A percentile compares a stretch with the other conserved stretches of the same genome.
Conservation (phyloP, 2,113 vertebrate species). For the Ardeotis arabs region DNA sequence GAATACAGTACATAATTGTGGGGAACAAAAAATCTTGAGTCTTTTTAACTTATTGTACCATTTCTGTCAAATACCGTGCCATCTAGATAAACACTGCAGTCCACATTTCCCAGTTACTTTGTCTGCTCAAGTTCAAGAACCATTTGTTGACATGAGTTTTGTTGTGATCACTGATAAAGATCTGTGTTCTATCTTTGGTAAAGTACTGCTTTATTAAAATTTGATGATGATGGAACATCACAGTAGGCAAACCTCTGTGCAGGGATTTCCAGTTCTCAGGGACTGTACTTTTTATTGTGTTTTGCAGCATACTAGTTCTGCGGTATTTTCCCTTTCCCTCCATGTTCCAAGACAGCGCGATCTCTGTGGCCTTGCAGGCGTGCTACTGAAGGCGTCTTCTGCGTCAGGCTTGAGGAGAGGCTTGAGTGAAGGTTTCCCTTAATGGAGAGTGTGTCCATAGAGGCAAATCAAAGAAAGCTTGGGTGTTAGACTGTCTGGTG, state of each 20-base stretch:
- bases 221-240: neutral
- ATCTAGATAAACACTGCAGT: neutral
- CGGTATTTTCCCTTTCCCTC: neutral
- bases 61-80: neutral
- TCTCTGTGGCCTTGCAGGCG: neutral
- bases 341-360: neutral
- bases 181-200: neutral
- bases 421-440: neutral
- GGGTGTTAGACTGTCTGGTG: neutral
- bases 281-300: neutral
- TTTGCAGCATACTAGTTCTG: neutral
- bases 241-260: neutral
- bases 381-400: neutral
- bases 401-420: neutral
- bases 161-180: neutral
- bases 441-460: neutral
- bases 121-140: neutral
- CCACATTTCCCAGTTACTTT: neutral
- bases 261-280: neutral
- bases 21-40: neutral
- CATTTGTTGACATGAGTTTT: neutral
- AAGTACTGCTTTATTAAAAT: neutral
- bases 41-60: accelerated
- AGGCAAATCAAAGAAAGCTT: neutral
- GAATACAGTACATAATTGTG: accelerated